These are phyloP conservation scores for Platysternon megacephalum DNA, from an alignment of 2,113 vertebrate species.

Conservation along the genomic window DNA sequence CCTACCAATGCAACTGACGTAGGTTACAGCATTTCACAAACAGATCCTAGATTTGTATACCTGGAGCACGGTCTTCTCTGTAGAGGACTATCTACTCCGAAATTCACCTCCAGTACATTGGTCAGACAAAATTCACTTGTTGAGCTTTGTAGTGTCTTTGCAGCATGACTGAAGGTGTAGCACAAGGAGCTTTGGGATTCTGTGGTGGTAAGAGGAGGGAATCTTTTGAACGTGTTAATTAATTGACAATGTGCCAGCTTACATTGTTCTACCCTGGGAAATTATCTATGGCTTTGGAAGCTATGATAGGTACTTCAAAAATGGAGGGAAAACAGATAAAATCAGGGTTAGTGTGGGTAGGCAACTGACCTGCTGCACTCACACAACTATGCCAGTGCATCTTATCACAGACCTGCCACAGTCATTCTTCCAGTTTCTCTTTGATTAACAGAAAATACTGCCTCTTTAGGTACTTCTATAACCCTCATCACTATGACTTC, in stretches of 20 bases:
- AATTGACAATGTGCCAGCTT: neutral
- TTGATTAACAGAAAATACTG: neutral
- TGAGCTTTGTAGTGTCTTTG: neutral
- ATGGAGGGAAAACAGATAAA: rapidly evolving
- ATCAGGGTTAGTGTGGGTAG: rapidly evolving
- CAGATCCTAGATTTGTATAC: neutral
- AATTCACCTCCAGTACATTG: neutral
- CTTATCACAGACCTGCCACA: rapidly evolving
- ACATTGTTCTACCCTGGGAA: too few relatives aligned
- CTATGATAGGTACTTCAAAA: rapidly evolving
- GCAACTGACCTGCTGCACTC: rapidly evolving
- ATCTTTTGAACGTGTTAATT: rapidly evolving
- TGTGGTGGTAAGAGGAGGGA: neutral
- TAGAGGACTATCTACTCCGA: neutral
- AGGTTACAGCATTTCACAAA: neutral
- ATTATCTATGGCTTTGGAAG: rapidly evolving
- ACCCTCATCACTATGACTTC: neutral
- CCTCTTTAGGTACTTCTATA: neutral
- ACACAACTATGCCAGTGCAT: rapidly evolving
- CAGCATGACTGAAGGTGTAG: neutral
- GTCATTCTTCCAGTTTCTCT: neutral
- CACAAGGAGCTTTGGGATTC: neutral
- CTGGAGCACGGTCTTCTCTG: neutral
- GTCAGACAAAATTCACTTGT: neutral
- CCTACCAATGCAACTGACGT: neutral